Base-by-base conservation (phyloP, 2,113 vertebrate genomes). In the Macrotus californicus region DNA sequence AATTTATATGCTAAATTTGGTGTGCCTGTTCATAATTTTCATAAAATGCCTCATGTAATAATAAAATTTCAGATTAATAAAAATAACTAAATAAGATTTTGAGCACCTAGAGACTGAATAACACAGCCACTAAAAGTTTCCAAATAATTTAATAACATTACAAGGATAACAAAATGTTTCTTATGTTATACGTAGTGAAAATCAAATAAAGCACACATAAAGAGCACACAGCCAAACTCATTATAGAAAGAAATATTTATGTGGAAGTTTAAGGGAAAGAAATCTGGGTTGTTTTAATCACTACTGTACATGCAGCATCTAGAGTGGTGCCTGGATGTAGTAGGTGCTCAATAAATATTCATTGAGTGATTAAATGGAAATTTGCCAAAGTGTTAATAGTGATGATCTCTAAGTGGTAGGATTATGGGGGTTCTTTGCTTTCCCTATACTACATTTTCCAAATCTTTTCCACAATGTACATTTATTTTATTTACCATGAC, bases 401-500 rank as follows among this genome's bases (percentile, higher is more conserved):
- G 36, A 70, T 48, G 43, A 14, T 64, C 24, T 86, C 56, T 79
- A 21, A 88, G 9, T 77, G 31, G 46, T 84, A 54, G 39, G 61
- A 48, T 91, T 82, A 77, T 83, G 54, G 34, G 10, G 83, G 15
- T 86, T 66, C 29, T 91, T 85, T 89, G 24, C 21, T 89, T 50
- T 92, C 34, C 84, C 88, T 92, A 48, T 67, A 76, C 13, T 41
- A 3, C 11, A 52, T 50, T 89, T 85, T 61, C n/a, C 50, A 50
- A 56, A 16, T 34, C 36, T 80, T 67, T 80, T 64, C 54, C 46
- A 24, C 15, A 41, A 36, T 81, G 9, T 72, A 4, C 16, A 29
- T 31, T 92, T 77, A 83, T 64, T 72, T 66, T 83, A 84, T 84
- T 84, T 92, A 41, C 8, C 72, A 95, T 93, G 36, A 88, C 36